Evolutionary conservation across 1,140 invertebrate species (phyloP).

Genomic region (Apocrypta bakeri): DNA sequence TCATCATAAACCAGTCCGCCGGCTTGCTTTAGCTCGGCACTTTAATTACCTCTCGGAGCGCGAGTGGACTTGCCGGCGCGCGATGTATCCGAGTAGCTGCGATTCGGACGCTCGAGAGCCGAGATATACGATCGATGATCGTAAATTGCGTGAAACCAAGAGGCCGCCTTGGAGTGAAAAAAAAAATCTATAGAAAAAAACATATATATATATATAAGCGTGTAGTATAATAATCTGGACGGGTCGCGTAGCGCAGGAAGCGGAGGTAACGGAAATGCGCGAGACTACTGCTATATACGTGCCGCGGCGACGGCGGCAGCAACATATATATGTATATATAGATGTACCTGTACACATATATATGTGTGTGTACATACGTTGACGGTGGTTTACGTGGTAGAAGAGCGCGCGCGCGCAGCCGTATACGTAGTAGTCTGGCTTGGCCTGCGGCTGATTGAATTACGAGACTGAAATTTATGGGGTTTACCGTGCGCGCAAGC

Average conservation of each 20-base stretch:
- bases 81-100: neutral
- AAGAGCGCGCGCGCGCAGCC: neutral
- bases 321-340: neutral
- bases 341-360: no score
- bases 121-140: constrained; percentile 31
- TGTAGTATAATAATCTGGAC: neutral
- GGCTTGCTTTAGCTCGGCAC: constrained; percentile 38
- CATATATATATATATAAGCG: neutral
- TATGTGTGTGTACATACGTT: neutral
- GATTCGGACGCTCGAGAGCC: constrained; percentile 24
- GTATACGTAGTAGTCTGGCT: neutral
- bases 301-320: neutral
- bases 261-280: constrained; percentile 49
- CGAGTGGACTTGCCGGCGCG: constrained; percentile 31
- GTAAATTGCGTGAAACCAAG: constrained; percentile 32
- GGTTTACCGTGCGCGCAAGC: constrained; percentile 9
- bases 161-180: constrained; percentile 3
- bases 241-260: constrained; percentile 23
- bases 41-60: constrained; percentile 46
- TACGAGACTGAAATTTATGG: constrained; percentile 52
- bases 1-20: constrained; percentile 49
- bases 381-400: neutral
- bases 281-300: neutral
- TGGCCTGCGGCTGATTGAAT: constrained; percentile 48
- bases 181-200: neutral